Percentiles rank a stretch among this genome's conserved stretches.
These are phyloP conservation scores for Phaenicophaeus curvirostris DNA, from an alignment of 2,797 vertebrate species.

Conservation along the genomic window DNA sequence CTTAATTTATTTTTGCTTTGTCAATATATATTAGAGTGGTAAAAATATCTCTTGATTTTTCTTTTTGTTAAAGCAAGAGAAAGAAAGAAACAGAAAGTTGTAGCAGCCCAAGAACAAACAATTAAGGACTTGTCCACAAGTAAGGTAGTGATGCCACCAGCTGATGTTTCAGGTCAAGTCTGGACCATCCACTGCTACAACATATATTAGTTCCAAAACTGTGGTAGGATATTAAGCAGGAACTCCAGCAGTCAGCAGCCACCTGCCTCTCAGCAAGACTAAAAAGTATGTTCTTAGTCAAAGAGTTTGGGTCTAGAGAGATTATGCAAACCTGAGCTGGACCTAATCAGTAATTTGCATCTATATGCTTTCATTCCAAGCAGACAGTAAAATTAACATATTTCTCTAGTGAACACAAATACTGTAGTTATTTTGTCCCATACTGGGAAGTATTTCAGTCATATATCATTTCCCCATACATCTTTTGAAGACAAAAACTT, in stretches of 20 bases:
- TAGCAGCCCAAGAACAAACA: neutral
- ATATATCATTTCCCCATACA: neutral
- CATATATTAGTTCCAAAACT: neutral
- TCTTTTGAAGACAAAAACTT: neutral
- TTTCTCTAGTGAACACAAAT: neutral
- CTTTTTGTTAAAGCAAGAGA: neutral
- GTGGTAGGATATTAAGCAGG: no score
- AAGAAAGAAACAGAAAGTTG: neutral
- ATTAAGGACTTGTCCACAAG: neutral
- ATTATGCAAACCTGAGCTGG: neutral
- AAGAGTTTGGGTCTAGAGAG: neutral
- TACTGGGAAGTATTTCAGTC: neutral
- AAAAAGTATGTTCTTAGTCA: neutral
- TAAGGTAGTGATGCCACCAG: neutral
- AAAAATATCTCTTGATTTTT: neutral
- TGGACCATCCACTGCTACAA: neutral
- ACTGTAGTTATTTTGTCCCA: neutral
- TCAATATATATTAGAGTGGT: neutral
- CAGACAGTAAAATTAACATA: neutral
- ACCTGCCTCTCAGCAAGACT: neutral
- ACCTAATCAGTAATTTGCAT: neutral
- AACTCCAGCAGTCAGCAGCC: neutral
- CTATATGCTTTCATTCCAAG: neutral
- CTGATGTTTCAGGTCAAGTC: neutral
- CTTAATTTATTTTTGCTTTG: neutral